Base-by-base conservation (phyloP, 2,113 vertebrate species). In the Nerophis ophidion region DNA sequence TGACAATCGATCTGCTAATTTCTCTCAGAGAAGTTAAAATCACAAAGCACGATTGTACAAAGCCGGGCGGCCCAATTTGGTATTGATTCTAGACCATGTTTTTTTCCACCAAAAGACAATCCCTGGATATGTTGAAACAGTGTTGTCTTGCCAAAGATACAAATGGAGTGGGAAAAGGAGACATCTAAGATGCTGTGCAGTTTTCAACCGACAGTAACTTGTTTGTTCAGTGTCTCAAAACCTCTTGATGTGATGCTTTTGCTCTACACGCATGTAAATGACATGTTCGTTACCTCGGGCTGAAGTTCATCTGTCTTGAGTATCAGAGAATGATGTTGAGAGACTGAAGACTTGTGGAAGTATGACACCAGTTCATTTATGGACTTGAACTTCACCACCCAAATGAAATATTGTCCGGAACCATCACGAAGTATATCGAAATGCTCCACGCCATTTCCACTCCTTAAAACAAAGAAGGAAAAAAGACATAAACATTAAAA, bases 391-490 rank as follows among this genome's bases (percentile, higher is more conserved):
- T 48, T 48, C 15, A 48, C 47, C n/a, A 48, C n/a, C 47, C 47
- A 48, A 2, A 48, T 3, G 47, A 48, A 48, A 46, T 94, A 93
- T 71, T 92, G 94, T 17, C 93, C 92, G 8, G 93, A 89, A 2
- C 92, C 91, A 6, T 94, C 93, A 33, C 91, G 87, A 70, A 94
- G 90, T 84, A 94, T 90, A 66, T 93, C 93, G 80, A 94, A 92
- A 84, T 94, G 92, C 82, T 94, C 92, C 55, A 94, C 93, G 17
- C 91, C 91, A 51, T 91, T 93, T 49, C 91, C 92, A 73, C 91
- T 93, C 80, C 92, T 93, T 48, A 1, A 36, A 46, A 8, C 38
- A 40, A 40, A 40, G 8, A 40, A 26, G 26, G 26, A 40, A 40
- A 40, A 40, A 6, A 15, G 17, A 35, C 11, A 11, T 34, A 35